Conservation (phyloP, 2,797 vertebrate species). For the Micropoecilia bifurca region DNA sequence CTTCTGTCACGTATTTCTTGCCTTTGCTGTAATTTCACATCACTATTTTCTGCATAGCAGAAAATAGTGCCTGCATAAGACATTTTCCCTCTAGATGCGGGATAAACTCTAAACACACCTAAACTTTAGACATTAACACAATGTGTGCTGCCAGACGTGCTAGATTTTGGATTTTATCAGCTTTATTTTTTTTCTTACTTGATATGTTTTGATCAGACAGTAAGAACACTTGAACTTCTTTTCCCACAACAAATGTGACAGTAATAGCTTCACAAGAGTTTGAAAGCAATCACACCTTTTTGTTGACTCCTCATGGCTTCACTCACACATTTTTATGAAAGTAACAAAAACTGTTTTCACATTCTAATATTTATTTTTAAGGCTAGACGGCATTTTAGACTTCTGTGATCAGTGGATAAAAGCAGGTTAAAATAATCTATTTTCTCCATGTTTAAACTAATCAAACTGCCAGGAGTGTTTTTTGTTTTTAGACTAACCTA, state of each 20-base stretch:
- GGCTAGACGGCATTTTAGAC: background rate
- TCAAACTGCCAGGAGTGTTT: background rate
- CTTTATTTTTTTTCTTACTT: background rate
- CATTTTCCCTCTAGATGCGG: slow-evolving; percentile 38
- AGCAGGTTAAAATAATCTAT: background rate
- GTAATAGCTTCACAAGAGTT: background rate
- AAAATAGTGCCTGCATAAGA: too few relatives aligned
- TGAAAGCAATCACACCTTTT: background rate
- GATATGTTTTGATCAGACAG: background rate
- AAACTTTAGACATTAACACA: slow-evolving; percentile 30
- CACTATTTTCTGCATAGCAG: slow-evolving; percentile 30
- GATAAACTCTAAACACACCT: slow-evolving; percentile 36
- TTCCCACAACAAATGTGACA: background rate
- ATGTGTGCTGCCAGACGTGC: background rate
- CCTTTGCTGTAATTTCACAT: slow-evolving; percentile 44
- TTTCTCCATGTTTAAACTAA: background rate
- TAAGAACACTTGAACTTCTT: background rate
- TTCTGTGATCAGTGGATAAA: background rate
- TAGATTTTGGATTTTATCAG: background rate
- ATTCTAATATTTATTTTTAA: background rate
- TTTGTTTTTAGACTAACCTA: background rate
- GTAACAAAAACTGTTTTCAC: background rate
- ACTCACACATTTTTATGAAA: background rate
- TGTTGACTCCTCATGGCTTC: background rate
- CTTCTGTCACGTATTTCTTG: slow-evolving; percentile 31